Percentiles rank a stretch among this genome's conserved stretches.
These are phyloP conservation scores for Heliconius aoede DNA, from an alignment of 2,888 invertebrate species.

Conservation along the genomic window DNA sequence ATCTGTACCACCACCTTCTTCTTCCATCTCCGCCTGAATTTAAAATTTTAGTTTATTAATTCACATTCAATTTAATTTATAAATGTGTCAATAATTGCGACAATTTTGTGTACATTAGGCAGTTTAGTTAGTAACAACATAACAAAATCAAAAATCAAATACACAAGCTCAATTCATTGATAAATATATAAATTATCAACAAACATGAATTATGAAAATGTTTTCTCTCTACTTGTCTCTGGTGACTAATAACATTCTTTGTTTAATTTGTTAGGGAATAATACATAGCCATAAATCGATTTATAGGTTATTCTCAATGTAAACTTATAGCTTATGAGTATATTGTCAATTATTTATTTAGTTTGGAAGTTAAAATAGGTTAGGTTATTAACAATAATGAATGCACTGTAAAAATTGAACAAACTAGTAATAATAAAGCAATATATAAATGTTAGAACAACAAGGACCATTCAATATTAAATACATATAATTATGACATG, in stretches of 20 bases:
- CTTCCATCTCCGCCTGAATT: constrained; percentile 80
- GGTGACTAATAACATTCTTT: constrained; percentile 49
- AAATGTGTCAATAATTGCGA: neutral
- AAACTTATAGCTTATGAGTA: neutral
- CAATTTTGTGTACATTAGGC: neutral
- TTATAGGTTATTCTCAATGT: constrained; percentile 50
- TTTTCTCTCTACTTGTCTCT: constrained; percentile 44
- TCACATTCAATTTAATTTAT: neutral
- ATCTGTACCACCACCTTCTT: constrained; percentile 76
- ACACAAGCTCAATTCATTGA: constrained; percentile 40
- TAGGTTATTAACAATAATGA: constrained; percentile 55
- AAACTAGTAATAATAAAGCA: constrained; percentile 48
- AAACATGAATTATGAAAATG: constrained; percentile 48
- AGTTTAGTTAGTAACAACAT: constrained; percentile 33
- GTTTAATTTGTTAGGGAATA: constrained; percentile 48
- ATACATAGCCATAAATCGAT: constrained; percentile 34
- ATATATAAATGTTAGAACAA: constrained; percentile 76
- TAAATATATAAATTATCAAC: constrained; percentile 45
- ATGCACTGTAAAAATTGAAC: constrained; percentile 52
- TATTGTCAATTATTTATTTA: constrained; percentile 29
- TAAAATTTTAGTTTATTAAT: constrained; percentile 2
- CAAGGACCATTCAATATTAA: constrained; percentile 83
- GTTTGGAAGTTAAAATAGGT: constrained; percentile 24
- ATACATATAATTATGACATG: constrained; percentile 59
- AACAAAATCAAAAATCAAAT: constrained; percentile 25